A percentile compares a stretch with the other conserved stretches of the same genome.
These are phyloP conservation scores for Nemapogon koenigi DNA, from an alignment of 2,888 invertebrate species.

Conservation along the genomic window DNA sequence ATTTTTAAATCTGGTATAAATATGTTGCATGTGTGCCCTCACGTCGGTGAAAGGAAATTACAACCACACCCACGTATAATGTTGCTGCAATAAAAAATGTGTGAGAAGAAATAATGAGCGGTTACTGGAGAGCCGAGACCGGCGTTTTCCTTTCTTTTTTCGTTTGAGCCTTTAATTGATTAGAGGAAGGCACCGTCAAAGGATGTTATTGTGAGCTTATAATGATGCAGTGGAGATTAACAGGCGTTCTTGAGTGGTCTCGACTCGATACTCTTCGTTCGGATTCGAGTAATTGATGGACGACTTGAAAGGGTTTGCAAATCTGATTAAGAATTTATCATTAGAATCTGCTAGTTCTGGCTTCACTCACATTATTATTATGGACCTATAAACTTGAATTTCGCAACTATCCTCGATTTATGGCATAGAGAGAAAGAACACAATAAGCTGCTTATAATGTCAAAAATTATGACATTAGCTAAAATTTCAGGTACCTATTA, in stretches of 20 bases:
- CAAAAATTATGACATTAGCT: too few relatives aligned
- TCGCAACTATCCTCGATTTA: too few relatives aligned
- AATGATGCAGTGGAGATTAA: not conserved
- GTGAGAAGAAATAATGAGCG: constrained; percentile 65
- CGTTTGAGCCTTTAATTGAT: constrained; percentile 53
- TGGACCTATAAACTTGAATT: too few relatives aligned
- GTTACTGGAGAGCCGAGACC: constrained; percentile 53
- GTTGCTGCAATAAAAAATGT: constrained; percentile 64
- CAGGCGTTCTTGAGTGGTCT: too few relatives aligned
- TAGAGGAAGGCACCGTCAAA: constrained; percentile 38
- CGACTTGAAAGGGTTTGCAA: constrained; percentile 34
- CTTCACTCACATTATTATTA: too few relatives aligned
- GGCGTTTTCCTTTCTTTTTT: constrained; percentile 37
- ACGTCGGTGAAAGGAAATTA: constrained; percentile 66
- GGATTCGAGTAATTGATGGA: constrained; percentile 40
- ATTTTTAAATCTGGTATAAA: constrained; percentile 21
- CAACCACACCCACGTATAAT: constrained; percentile 66
- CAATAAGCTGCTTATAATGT: too few relatives aligned
- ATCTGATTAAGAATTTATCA: constrained; percentile 41
- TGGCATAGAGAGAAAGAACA: too few relatives aligned
- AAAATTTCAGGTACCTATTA: too few relatives aligned
- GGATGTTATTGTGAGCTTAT: constrained; percentile 18
- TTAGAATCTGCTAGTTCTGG: too few relatives aligned
- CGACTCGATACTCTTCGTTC: constrained; percentile 21
- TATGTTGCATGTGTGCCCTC: constrained; percentile 62